Evolutionary conservation across 2,888 invertebrate species (phyloP).

Genomic region (Chironomus tentans): DNA sequence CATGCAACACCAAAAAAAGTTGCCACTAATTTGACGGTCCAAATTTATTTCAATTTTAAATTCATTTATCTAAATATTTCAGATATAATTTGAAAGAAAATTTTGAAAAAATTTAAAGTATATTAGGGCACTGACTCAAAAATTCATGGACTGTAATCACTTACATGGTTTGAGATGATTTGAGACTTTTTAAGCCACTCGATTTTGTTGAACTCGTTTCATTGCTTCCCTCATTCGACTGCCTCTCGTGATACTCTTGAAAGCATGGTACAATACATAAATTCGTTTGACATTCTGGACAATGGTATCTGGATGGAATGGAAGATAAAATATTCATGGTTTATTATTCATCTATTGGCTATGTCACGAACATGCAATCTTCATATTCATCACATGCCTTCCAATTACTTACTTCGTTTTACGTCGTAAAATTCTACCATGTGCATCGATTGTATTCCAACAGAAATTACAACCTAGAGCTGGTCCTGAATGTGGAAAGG

Average conservation of each 20-base stretch:
- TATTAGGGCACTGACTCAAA: background rate
- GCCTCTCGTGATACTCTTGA: conserved; percentile 70
- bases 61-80: background rate
- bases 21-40: background rate
- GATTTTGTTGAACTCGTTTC: background rate
- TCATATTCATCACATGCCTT: no score
- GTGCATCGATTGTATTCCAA: conserved; percentile 81
- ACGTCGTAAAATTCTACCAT: conserved; percentile 69
- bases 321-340: no score
- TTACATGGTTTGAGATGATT: conserved; percentile 41
- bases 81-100: background rate
- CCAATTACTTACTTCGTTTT: conserved; percentile 59
- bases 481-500: conserved; percentile 51
- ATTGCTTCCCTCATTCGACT: conserved; percentile 36
- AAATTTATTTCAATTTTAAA: background rate
- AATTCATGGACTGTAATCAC: conserved; percentile 19
- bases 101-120: background rate
- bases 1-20: background rate
- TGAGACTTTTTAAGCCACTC: conserved; percentile 36
- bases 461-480: conserved; percentile 82
- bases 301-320: conserved; percentile 47
- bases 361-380: no score
- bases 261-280: conserved; percentile 84
- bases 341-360: no score
- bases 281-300: conserved; percentile 82